These are phyloP conservation scores for Eciton burchellii DNA, from an alignment of 1,140 invertebrate genomes.

Conservation along the genomic window DNA sequence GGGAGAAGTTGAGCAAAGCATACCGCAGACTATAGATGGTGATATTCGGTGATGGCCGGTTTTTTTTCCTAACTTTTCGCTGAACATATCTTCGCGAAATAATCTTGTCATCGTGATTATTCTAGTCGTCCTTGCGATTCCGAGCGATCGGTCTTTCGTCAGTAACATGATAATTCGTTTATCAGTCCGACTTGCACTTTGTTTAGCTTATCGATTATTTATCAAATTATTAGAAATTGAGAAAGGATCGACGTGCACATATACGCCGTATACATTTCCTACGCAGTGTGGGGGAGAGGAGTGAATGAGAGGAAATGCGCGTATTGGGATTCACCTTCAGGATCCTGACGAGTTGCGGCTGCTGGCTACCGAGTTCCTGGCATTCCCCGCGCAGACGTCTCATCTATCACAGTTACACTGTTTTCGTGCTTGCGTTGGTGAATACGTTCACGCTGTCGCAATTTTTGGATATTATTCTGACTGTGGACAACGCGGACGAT, in stretches of 20 bases:
- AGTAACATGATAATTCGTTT: no score
- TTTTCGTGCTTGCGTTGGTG: slow-evolving; percentile 27
- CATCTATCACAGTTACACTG: slow-evolving; percentile 21
- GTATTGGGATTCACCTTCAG: slow-evolving; percentile 24
- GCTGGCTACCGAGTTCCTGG: slow-evolving; percentile 48
- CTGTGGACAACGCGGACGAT: slow-evolving; percentile 56
- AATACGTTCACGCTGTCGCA: slow-evolving; percentile 14
- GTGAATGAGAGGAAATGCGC: slow-evolving; percentile 11
- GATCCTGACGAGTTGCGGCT: slow-evolving; percentile 48
- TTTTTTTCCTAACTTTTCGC: slow-evolving; percentile 12
- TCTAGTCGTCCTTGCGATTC: background rate
- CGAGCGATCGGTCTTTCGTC: no score
- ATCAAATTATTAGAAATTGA: background rate
- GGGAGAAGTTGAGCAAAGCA: background rate
- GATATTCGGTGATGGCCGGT: slow-evolving; percentile 3
- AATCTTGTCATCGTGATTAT: background rate
- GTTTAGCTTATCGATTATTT: no score
- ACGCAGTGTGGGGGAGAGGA: no score
- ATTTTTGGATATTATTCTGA: slow-evolving; percentile 46
- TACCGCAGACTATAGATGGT: slow-evolving; percentile 27
- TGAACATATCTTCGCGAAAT: background rate
- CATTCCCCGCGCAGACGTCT: slow-evolving; percentile 9
- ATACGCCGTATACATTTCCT: no score
- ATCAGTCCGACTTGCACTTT: no score
- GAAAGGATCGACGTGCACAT: background rate